Evolutionary conservation across 1,140 invertebrate genomes (phyloP).

Genomic region (Pseudachorutes palmiensis): DNA sequence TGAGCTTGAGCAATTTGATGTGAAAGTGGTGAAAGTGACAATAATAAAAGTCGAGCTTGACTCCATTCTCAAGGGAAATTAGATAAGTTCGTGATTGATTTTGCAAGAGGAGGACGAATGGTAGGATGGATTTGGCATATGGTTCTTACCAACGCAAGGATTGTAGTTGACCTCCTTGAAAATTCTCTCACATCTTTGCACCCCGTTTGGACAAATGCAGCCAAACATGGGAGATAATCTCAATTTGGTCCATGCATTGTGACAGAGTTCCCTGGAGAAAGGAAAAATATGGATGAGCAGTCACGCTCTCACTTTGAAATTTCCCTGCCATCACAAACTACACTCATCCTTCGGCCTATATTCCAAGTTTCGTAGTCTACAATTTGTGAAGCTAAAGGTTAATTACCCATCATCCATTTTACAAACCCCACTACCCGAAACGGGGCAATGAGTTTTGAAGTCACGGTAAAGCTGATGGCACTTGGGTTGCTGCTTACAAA

Average conservation of each 20-base stretch:
- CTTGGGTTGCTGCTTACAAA: conserved; percentile 61
- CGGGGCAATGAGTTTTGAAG: conserved; percentile 75
- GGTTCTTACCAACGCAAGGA: conserved; percentile 74
- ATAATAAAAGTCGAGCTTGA: background rate
- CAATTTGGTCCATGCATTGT: conserved; percentile 72
- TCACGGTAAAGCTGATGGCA: conserved; percentile 70
- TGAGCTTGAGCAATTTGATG: background rate
- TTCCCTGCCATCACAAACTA: too few relatives aligned
- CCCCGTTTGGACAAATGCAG: conserved; percentile 79
- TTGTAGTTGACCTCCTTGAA: conserved; percentile 80
- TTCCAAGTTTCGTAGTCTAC: too few relatives aligned
- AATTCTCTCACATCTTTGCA: conserved; percentile 73
- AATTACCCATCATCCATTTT: conserved; percentile 74
- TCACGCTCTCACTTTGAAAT: too few relatives aligned
- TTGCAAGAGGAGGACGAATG: background rate
- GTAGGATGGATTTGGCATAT: background rate
- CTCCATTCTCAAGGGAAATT: conserved; percentile 4
- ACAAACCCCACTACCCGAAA: conserved; percentile 65
- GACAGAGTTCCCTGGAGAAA: conserved; percentile 61
- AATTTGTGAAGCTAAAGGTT: background rate
- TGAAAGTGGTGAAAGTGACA: background rate
- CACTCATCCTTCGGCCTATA: too few relatives aligned
- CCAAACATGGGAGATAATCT: conserved; percentile 77
- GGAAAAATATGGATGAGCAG: background rate
- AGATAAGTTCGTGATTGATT: background rate